Conservation (phyloP, 2,113 vertebrate genomes). For the Oryzias celebensis region DNA sequence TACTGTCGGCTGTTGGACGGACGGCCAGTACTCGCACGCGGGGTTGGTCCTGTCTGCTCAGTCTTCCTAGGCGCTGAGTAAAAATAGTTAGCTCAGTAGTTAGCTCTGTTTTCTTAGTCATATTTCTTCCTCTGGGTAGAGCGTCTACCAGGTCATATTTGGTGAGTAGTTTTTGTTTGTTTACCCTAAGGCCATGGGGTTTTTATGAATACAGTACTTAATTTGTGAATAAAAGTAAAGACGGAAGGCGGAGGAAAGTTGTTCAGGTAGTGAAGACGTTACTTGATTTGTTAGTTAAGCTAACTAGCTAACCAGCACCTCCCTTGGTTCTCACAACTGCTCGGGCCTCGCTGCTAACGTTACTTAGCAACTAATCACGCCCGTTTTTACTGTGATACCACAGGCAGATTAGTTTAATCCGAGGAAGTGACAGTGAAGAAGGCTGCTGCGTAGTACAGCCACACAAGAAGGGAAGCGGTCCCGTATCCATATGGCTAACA, state of each 20-base stretch:
- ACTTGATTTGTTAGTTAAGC: slow-evolving; percentile 54
- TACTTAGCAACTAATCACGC: slow-evolving; percentile 46
- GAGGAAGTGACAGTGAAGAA: neutral
- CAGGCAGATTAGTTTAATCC: slow-evolving; percentile 6
- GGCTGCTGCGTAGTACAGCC: neutral
- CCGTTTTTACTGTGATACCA: neutral
- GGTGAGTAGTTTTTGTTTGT: slow-evolving; percentile 34
- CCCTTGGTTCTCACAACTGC: slow-evolving; percentile 8
- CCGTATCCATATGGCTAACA: slow-evolving; percentile 1
- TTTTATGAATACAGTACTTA: neutral
- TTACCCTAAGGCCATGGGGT: neutral
- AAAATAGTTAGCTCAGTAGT: slow-evolving; percentile 41
- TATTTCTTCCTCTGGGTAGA: slow-evolving; percentile 13
- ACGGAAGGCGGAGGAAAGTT: slow-evolving; percentile 30
- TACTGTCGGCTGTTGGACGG: slow-evolving; percentile 24
- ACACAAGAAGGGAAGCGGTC: neutral
- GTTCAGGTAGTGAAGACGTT: slow-evolving; percentile 29
- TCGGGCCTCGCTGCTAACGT: slow-evolving; percentile 53
- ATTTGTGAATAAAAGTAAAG: neutral
- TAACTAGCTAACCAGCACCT: slow-evolving; percentile 49
- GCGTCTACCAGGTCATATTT: slow-evolving; percentile 16
- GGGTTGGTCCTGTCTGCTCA: slow-evolving; percentile 26
- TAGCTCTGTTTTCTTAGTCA: slow-evolving; percentile 3
- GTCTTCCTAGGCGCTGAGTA: slow-evolving; percentile 23
- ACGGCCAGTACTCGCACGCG: slow-evolving; percentile 8